Evolutionary conservation across 2,888 invertebrate genomes (phyloP).

Genomic region (Rhabditoides inermis): DNA sequence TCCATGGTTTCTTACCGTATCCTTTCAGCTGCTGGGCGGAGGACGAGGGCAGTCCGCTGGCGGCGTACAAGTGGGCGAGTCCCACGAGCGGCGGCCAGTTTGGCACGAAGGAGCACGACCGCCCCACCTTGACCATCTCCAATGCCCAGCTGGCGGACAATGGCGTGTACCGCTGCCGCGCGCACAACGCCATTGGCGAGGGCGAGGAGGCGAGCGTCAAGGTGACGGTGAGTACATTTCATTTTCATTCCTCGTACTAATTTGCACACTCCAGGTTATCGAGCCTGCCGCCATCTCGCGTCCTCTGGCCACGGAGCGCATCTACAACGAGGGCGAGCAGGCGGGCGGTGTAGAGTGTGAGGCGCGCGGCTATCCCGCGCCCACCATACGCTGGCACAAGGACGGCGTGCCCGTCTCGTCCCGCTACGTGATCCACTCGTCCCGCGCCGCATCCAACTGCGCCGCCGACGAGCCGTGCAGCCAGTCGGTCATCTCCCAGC

Average conservation of each 20-base stretch:
- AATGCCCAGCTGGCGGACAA: slow-evolving; percentile 76
- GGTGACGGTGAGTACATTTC: slow-evolving; percentile 69
- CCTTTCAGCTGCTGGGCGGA: slow-evolving; percentile 70
- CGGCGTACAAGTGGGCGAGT: slow-evolving; percentile 37
- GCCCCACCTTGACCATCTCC: slow-evolving; percentile 15
- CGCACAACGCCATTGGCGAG: slow-evolving; percentile 75
- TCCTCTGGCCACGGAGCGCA: slow-evolving; percentile 28
- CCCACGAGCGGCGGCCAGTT: slow-evolving; percentile 16
- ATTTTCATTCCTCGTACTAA: no score
- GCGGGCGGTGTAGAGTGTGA: slow-evolving; percentile 37
- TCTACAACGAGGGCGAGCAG: slow-evolving; percentile 30
- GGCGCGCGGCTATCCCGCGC: slow-evolving; percentile 42
- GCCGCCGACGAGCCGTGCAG: no score
- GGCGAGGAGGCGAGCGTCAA: slow-evolving; percentile 65
- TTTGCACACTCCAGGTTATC: slow-evolving; percentile 22
- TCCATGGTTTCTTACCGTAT: no score
- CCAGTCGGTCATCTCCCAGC: slow-evolving; percentile 23
- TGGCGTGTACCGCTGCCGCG: slow-evolving; percentile 80
- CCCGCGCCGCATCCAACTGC: no score
- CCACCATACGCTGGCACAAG: slow-evolving; percentile 39
- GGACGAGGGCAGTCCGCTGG: slow-evolving; percentile 70
- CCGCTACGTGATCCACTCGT: no score
- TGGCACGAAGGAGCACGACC: slow-evolving; percentile 24
- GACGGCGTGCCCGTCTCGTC: slow-evolving; percentile 36
- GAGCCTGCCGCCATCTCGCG: slow-evolving; percentile 40